A percentile compares a stretch with the other conserved stretches of the same genome.
These are phyloP conservation scores for Crotalus viridis DNA, from an alignment of 2,113 vertebrate species.

Conservation along the genomic window DNA sequence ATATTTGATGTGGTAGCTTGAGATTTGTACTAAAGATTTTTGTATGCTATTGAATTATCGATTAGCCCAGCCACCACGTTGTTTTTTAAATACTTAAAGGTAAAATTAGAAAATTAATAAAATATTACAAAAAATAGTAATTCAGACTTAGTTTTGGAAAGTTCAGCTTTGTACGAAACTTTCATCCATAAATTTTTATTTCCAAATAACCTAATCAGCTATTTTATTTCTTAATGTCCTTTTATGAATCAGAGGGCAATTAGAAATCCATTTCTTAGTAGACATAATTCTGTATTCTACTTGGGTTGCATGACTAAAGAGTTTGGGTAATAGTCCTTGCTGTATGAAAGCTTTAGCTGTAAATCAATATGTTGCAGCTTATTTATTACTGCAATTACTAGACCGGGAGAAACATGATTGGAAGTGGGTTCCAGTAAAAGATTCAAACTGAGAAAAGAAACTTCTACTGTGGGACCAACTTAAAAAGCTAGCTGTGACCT, in stretches of 20 bases:
- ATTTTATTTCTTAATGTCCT: neutral
- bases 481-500: neutral
- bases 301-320: neutral
- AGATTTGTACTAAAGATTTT: too few relatives aligned
- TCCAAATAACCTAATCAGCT: neutral
- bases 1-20: too few relatives aligned
- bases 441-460: neutral
- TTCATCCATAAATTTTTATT: neutral
- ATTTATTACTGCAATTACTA: conserved; percentile 4
- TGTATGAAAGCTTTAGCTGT: neutral
- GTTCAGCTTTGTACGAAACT: neutral
- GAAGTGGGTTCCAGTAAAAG: neutral
- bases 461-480: neutral
- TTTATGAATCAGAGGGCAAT: neutral
- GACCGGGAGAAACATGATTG: neutral
- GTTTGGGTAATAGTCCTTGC: neutral
- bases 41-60: too few relatives aligned
- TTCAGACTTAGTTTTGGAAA: neutral
- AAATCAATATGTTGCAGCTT: neutral
- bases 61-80: too few relatives aligned
- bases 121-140: neutral
- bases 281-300: neutral
- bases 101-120: too few relatives aligned
- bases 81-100: too few relatives aligned
- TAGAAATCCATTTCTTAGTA: neutral